Evolutionary conservation across 2,113 vertebrate species (phyloP).

Genomic region (Oxyura jamaicensis): DNA sequence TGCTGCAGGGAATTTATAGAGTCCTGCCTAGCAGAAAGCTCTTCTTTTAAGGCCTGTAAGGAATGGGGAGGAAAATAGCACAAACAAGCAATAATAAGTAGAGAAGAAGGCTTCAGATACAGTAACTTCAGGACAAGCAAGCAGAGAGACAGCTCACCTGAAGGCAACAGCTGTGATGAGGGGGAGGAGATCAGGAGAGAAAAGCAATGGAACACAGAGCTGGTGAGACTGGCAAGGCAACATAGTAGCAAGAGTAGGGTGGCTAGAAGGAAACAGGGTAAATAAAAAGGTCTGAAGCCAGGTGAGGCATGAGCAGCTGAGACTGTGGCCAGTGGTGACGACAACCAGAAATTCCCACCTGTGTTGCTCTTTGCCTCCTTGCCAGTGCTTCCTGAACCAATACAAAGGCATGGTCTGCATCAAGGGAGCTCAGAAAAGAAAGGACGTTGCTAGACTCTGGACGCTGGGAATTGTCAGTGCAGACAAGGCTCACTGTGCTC

Average conservation of each 20-base stretch:
- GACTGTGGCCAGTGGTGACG: background rate
- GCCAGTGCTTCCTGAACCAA: conserved; percentile 71
- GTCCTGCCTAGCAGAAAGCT: conserved; percentile 69
- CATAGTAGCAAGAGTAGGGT: background rate
- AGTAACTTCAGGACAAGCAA: background rate
- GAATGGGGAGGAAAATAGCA: background rate
- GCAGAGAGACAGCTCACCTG: background rate
- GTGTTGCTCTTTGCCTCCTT: conserved; percentile 55
- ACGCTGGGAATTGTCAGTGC: background rate
- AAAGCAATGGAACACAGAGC: background rate
- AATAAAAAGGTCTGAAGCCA: background rate
- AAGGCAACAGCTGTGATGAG: background rate
- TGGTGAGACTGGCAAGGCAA: background rate
- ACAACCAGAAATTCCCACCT: conserved; percentile 62
- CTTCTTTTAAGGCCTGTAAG: conserved; percentile 70
- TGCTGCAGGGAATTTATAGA: conserved; percentile 62
- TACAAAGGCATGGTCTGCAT: conserved; percentile 44
- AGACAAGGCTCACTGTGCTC: background rate
- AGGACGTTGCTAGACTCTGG: background rate
- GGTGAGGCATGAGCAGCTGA: background rate
- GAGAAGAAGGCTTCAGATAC: background rate
- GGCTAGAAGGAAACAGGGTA: background rate
- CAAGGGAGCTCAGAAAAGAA: conserved; percentile 12
- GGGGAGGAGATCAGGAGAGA: background rate
- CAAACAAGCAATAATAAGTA: background rate